Base-by-base conservation (phyloP, 2,888 invertebrate species). In the Latheticus oryzae region DNA sequence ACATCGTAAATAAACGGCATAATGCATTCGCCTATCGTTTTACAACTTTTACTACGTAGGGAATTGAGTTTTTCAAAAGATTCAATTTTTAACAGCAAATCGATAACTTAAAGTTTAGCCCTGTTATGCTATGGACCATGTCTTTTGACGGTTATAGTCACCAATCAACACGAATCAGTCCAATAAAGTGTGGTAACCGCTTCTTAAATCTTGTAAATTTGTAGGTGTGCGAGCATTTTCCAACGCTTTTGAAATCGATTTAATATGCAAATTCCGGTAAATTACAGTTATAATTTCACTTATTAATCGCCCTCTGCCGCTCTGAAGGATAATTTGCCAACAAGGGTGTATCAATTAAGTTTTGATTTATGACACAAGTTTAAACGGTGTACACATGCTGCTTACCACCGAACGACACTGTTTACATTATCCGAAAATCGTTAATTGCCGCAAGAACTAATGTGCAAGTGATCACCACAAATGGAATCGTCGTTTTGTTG, bases 331-430 rank as follows among this genome's bases (percentile, higher is more conserved):
- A 68, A 68, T 68, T 68, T 67, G 66, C 65, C 62, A 68, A 68
- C 65, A 65, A 67, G 68, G 65, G 62, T 65, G 60, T 66, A 66
- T 66, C 66, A 66, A 66, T 67, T 67, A 64, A 61, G 61, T 63
- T 67, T 61, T 67, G 65, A 67, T 67, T 67, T 64, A 67, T 66
- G 63, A 40, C 50, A 11, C 42, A 64, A 67, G 61, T 67, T 67
- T 50, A 58, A n/a, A 59, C 56, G 42, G 32, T 55, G 32, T 55
- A 58, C 64, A 64, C 62, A 61, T 60, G 66, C 52, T 58, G 63
- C 60, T 63, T 45, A 38, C 48, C 58, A 24, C 38, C 53, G 47
- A 48, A 58, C 58, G 48, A 33, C 33, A 47, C 52, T 58, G 58
- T 58, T 58, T 53, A 53, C 58, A 53, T 42, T 53, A 58, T 58